Base-by-base conservation (phyloP, 2,113 vertebrate species). In the Megaceryle torquata region DNA sequence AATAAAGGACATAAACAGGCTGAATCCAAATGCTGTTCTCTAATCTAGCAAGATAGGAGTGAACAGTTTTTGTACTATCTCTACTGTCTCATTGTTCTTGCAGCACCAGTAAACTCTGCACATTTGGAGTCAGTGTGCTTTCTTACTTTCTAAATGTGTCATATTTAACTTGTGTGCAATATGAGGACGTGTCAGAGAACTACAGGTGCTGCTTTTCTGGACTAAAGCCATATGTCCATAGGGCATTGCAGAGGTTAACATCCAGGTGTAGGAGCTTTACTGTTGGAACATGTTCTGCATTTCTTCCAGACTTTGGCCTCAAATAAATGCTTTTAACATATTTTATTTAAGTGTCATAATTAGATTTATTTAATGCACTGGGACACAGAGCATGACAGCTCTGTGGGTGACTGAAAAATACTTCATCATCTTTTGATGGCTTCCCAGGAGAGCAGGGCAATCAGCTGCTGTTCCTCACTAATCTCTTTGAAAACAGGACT, bases 181-280 rank as follows among this genome's bases (percentile, higher is more conserved):
- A 91, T 50, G 37, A 96, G 97, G 91, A 84, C 0, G 41, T 94
- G 94, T 96, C 95, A 97, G 88, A 89, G 75, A 92, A 76, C 91
- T 92, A 97, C 97, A 98, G 98, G 97, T 98, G 97, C 81, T 97
- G 91, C 70, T 95, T 94, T 83, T 94, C 96, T 98, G 98, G 97
- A 97, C 81, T 60, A 77, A 35, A 88, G 97, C 97, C 97, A 98
- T 94, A 96, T 94, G 81, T 97, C 97, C 94, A 96, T 88, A 61
- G 91, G 96, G 94, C 90, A 96, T 96, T 83, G 48, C 97, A 96
- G 95, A 97, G 95, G 96, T 95, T 97, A 96, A 92, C 67, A 97
- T 97, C 92, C 98, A 98, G 98, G 97, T 98, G 98, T 97, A 93
- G 68, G 46, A 91, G 57, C 57, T 93, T 83, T 51, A 63, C 35